phyloP scores from a whole-genome alignment of 2,113 vertebrate genomes.

The Ctenomys sociabilis region DNA sequence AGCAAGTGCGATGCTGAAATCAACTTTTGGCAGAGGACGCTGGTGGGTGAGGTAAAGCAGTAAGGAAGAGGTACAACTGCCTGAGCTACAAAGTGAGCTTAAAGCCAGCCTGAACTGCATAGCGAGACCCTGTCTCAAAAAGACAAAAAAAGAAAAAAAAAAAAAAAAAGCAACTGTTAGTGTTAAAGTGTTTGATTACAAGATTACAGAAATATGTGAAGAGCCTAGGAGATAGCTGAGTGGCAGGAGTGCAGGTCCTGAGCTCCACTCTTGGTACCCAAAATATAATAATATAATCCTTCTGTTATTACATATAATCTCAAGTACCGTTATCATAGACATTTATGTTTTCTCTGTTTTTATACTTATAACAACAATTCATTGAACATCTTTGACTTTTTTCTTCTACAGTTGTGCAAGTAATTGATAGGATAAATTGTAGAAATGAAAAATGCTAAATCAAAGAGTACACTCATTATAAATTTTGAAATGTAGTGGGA shows the following conservation, averaged over 20 bases:
- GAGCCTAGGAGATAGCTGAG: too few relatives aligned
- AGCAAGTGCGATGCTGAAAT: background rate
- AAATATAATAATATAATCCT: background rate
- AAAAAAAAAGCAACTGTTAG: background rate
- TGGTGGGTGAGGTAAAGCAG: background rate
- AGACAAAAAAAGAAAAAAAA: too few relatives aligned
- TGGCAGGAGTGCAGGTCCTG: too few relatives aligned
- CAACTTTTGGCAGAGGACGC: background rate
- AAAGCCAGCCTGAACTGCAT: too few relatives aligned
- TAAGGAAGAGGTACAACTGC: background rate
- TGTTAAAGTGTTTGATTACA: background rate
- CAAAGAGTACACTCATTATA: background rate
- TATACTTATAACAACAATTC: background rate
- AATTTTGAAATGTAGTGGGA: background rate
- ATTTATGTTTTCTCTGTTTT: background rate
- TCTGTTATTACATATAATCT: background rate
- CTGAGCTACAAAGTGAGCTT: too few relatives aligned
- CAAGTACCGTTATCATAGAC: background rate
- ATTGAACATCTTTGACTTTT: background rate
- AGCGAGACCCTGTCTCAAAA: too few relatives aligned
- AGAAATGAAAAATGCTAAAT: slow-evolving; percentile 8
- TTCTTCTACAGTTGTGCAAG: background rate
- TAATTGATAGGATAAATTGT: background rate
- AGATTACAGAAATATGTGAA: background rate
- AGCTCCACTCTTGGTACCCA: too few relatives aligned